Evolutionary conservation across 1,140 invertebrate genomes (phyloP).

Genomic region (Drosophila pseudoobscura): DNA sequence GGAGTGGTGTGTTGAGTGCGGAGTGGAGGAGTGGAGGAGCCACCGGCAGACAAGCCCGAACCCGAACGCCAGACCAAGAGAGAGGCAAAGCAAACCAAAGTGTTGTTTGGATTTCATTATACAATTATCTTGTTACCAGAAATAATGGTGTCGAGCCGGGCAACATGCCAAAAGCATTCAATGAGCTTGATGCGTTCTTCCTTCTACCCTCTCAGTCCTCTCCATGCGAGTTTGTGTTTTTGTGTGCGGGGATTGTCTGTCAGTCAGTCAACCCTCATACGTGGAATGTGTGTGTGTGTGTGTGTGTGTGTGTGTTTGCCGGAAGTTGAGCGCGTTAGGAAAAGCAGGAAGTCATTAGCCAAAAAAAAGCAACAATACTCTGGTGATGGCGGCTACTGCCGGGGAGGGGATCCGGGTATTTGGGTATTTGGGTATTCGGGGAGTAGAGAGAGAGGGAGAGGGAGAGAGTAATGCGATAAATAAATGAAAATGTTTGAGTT

Average conservation of each 20-base stretch:
- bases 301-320: slow-evolving; percentile 22
- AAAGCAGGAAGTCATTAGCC: slow-evolving; percentile 79
- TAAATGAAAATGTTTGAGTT: slow-evolving; percentile 82
- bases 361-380: slow-evolving; percentile 29
- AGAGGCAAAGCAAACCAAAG: slow-evolving; percentile 44
- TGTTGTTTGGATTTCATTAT: slow-evolving; percentile 82
- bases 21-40: not conserved
- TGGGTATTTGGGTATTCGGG: slow-evolving; percentile 14
- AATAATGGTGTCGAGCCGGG: slow-evolving; percentile 80
- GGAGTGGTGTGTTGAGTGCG: slow-evolving; percentile 9
- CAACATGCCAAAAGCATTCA: slow-evolving; percentile 81
- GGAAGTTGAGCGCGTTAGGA: slow-evolving; percentile 69
- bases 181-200: slow-evolving; percentile 55
- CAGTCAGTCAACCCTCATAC: slow-evolving; percentile 40
- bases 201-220: not conserved
- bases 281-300: slow-evolving; percentile 19
- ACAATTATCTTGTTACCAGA: slow-evolving; percentile 82
- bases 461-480: slow-evolving; percentile 73
- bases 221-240: not conserved
- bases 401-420: slow-evolving; percentile 10
- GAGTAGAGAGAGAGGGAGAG: slow-evolving; percentile 18
- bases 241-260: slow-evolving; percentile 40
- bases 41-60: slow-evolving; percentile 28
- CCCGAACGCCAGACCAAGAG: not conserved
- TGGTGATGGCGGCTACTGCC: slow-evolving; percentile 46